Evolutionary conservation across 2,113 vertebrate species (phyloP), one percentile per base, ranked within the genome.

Genomic region (Chelonoidis abingdonii): DNA sequence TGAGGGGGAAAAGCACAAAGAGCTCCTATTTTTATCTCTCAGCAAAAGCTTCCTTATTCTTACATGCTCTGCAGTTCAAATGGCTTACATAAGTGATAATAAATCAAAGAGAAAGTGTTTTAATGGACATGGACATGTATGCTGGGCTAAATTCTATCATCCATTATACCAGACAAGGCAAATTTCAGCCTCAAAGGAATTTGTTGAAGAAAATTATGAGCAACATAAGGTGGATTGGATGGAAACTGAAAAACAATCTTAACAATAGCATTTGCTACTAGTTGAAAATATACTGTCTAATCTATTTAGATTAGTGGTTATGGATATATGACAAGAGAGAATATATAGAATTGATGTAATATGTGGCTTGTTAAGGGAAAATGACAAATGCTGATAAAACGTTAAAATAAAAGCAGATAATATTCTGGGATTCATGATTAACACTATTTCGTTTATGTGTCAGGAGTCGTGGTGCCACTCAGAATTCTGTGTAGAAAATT

Each of bases 401-500:
- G 0, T 38, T 84, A n/a, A 76, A 84, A 31, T 54, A 89, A 85
- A 87, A 92, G 89, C 75, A 91, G 92, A 4, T 86, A 78, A 1
- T 76, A 90, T 47, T 1, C 88, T 78, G 87, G 62, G 90, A 94
- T 90, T 90, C 93, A 89, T 49, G 88, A 49, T 41, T 94, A 86
- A 94, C 85, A 75, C 91, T 87, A 24, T 80, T 80, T 90, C 83
- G 41, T 87, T 96, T 90, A 85, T 75, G 47, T 57, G 56, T 35
- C 54, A 79, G 89, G 38, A 24, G 87, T 86, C 41, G 85, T 90
- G 87, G 69, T 86, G 82, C 2, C 72, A 79, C 59, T 69, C 2
- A 16, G 5, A 82, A 72, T 72, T 79, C 12, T 72, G 65, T 41
- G 38, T 31, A 0, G 0, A 50, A 85, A 69, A 29, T 80, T 1